phyloP scores from a whole-genome alignment of 2,888 invertebrate species.

The Abrostola tripartita region DNA sequence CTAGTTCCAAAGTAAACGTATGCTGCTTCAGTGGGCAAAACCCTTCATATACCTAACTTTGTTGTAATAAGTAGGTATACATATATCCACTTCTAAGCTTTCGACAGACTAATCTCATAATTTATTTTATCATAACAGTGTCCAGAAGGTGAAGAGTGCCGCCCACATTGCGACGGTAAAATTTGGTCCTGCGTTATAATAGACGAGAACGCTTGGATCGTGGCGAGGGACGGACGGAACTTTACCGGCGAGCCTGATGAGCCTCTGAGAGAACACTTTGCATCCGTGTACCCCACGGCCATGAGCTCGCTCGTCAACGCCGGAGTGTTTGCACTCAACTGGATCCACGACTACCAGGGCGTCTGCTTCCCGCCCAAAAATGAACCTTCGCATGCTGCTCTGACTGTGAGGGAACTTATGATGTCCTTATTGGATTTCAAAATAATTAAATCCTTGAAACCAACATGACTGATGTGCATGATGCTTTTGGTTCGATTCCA shows the following conservation, averaged over 20 bases:
- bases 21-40: no score
- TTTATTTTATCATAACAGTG: slow-evolving; percentile 60
- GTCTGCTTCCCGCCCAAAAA: slow-evolving; percentile 75
- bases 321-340: slow-evolving; percentile 74
- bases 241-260: slow-evolving; percentile 58
- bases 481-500: no score
- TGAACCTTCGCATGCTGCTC: slow-evolving; percentile 55
- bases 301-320: slow-evolving; percentile 77
- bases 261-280: slow-evolving; percentile 73
- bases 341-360: slow-evolving; percentile 83
- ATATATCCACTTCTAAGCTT: no score
- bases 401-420: slow-evolving; percentile 59
- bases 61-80: no score
- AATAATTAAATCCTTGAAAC: background rate
- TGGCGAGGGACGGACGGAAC: slow-evolving; percentile 68
- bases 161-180: slow-evolving; percentile 73
- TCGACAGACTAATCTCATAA: background rate
- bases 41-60: no score
- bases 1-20: no score
- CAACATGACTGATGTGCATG: no score
- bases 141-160: slow-evolving; percentile 70
- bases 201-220: slow-evolving; percentile 82
- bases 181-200: slow-evolving; percentile 80
- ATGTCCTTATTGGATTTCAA: background rate
- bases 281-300: slow-evolving; percentile 71